phyloP scores from a whole-genome alignment of 2,888 invertebrate genomes.

The Cryptocheilus praepositus region DNA sequence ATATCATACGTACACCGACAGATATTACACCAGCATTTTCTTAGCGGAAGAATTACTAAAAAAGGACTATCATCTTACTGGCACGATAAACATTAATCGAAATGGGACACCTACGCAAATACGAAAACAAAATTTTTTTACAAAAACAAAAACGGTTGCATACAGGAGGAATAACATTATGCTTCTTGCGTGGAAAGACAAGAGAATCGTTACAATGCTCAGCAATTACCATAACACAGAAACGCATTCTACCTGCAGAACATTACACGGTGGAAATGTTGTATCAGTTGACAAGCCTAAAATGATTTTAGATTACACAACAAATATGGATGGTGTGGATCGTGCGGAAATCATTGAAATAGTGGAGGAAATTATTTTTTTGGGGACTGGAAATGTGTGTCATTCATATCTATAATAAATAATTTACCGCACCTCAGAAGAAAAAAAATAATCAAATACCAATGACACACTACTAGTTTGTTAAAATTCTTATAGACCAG shows the following conservation, averaged over 20 bases:
- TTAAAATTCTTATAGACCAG: constrained; percentile 36
- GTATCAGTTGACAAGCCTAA: constrained; percentile 25
- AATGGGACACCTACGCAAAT: constrained; percentile 27
- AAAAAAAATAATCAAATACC: constrained; percentile 36
- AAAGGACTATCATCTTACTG: constrained; percentile 36
- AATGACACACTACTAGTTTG: constrained; percentile 42
- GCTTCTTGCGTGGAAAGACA: constrained; percentile 33
- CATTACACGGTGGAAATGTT: constrained; percentile 22
- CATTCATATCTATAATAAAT: constrained; percentile 49
- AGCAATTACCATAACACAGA: constrained; percentile 17
- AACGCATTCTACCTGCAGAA: constrained; percentile 15
- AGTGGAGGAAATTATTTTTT: constrained; percentile 57
- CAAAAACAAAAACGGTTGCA: constrained; percentile 29
- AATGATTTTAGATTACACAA: constrained; percentile 27
- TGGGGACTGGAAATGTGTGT: constrained; percentile 47
- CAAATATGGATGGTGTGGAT: constrained; percentile 54
- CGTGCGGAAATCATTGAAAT: constrained; percentile 53
- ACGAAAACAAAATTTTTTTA: constrained; percentile 27
- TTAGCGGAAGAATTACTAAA: constrained; percentile 44
- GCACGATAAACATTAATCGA: constrained; percentile 31
- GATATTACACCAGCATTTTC: constrained; percentile 43
- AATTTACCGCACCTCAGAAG: constrained; percentile 36
- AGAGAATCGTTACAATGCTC: constrained; percentile 24
- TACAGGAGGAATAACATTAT: constrained; percentile 24
- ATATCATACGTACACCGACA: constrained; percentile 45